These are phyloP conservation scores for Amphilophus citrinellus DNA, from an alignment of 2,113 vertebrate species.

Conservation along the genomic window DNA sequence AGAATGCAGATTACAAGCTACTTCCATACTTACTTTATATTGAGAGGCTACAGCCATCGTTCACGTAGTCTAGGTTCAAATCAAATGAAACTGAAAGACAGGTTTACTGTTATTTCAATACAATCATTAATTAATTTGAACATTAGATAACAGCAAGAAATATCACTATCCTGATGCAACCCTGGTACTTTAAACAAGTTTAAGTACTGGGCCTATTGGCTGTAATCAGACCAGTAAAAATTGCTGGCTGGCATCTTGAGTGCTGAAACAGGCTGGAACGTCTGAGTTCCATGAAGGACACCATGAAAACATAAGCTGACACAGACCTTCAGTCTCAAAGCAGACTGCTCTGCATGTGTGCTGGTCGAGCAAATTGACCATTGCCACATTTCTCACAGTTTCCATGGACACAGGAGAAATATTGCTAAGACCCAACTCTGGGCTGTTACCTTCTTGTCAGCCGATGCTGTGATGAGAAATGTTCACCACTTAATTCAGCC, in stretches of 20 bases:
- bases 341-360: conserved; percentile 33
- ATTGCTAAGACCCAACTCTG: conserved; percentile 12
- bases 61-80: not conserved
- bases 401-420: conserved; percentile 63
- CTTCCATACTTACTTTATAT: not conserved
- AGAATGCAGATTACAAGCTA: not conserved
- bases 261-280: not conserved
- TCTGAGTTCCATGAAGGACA: conserved; percentile 14
- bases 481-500: conserved; percentile 1
- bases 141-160: not conserved
- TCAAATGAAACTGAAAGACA: not conserved
- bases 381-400: conserved; percentile 53
- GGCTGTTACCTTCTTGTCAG: conserved; percentile 15
- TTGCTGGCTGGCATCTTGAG: not conserved
- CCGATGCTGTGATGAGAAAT: conserved; percentile 9
- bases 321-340: conserved; percentile 28
- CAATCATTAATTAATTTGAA: not conserved
- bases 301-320: conserved; percentile 35
- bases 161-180: not conserved
- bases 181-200: not conserved
- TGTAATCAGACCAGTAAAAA: conserved; percentile 26
- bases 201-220: not conserved
- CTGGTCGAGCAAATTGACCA: conserved; percentile 32
- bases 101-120: not conserved
- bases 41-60: not conserved